Conservation (phyloP, 2,113 vertebrate genomes). For the Symphodus melops region DNA sequence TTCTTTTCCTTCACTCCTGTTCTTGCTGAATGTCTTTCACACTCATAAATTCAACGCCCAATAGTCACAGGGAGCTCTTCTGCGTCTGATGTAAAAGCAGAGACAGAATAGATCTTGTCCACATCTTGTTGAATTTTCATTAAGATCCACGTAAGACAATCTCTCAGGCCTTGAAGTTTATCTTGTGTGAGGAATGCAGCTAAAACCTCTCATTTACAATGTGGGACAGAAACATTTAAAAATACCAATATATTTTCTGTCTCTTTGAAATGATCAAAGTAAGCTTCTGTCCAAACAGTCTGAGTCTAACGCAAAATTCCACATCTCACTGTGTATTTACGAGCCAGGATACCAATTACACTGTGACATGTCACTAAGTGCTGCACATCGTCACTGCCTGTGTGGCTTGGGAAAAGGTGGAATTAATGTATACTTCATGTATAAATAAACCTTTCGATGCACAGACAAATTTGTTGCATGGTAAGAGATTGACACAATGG, state of each 20-base stretch:
- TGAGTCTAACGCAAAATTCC: conserved; percentile 22
- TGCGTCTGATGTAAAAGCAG: background rate
- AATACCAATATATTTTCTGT: background rate
- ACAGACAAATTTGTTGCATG: conserved; percentile 53
- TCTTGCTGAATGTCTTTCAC: conserved; percentile 8
- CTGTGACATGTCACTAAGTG: conserved; percentile 38
- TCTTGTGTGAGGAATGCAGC: background rate
- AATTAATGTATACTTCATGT: conserved; percentile 67
- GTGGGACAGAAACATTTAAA: background rate
- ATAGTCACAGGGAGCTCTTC: background rate
- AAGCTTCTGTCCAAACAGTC: conserved; percentile 23
- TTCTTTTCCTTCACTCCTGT: conserved; percentile 25
- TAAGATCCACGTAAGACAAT: background rate
- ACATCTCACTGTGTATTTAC: conserved; percentile 48
- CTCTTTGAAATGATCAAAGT: conserved; percentile 15
- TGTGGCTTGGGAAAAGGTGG: conserved; percentile 36
- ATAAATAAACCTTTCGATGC: conserved; percentile 67
- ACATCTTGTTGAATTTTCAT: conserved; percentile 5
- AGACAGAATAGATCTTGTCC: background rate
- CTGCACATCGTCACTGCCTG: conserved; percentile 23
- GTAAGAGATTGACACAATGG: conserved; percentile 75
- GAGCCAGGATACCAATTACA: conserved; percentile 47
- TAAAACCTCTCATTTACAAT: background rate
- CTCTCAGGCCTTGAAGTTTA: background rate
- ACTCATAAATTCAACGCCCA: background rate